Conservation (phyloP, 2,797 vertebrate species). For the Falco peregrinus region DNA sequence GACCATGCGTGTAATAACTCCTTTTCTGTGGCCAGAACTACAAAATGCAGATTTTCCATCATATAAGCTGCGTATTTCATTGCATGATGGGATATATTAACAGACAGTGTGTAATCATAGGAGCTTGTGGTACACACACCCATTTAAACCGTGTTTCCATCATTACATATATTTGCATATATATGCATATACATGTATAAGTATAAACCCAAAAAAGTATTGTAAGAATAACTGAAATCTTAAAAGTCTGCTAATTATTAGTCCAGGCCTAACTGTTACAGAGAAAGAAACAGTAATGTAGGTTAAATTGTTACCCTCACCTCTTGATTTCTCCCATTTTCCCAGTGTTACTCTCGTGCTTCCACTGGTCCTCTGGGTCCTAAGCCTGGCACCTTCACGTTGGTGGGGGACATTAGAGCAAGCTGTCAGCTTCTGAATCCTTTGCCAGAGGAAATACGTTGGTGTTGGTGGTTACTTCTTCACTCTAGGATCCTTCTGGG, state of each 20-base stretch:
- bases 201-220: background rate
- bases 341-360: background rate
- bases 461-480: background rate
- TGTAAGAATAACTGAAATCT: background rate
- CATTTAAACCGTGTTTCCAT: no score
- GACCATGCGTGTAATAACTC: no score
- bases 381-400: background rate
- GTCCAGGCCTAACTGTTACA: background rate
- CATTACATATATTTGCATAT: background rate
- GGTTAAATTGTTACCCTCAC: background rate
- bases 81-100: no score
- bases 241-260: background rate
- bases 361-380: background rate
- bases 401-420: background rate
- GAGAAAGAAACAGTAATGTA: background rate
- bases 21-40: no score
- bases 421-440: background rate
- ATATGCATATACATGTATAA: background rate
- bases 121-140: no score
- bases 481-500: background rate
- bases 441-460: no score
- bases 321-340: background rate
- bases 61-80: no score
- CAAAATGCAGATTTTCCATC: no score
- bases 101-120: no score